Conservation (phyloP, 2,113 vertebrate genomes). For the Pontoporia blainvillei region DNA sequence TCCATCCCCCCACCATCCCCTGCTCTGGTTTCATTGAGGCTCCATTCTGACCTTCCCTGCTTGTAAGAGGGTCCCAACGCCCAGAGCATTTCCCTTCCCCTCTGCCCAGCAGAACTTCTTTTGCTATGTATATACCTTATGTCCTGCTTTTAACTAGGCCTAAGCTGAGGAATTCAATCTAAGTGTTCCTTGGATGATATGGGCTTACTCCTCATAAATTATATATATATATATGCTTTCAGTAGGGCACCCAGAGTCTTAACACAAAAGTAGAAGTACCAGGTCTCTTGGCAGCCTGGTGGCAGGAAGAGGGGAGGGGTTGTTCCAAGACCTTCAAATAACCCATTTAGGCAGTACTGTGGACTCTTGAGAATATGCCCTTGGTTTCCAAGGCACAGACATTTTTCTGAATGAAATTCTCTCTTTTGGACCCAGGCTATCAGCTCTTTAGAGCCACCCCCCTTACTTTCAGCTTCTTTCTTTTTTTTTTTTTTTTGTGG, state of each 20-base stretch:
- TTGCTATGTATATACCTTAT: neutral
- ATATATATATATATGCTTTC: neutral
- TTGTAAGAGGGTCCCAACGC: neutral
- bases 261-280: neutral
- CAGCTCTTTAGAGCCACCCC: neutral
- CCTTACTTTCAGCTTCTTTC: neutral
- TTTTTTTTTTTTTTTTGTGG: too few species aligned
- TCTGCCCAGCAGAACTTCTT: neutral
- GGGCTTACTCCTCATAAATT: neutral
- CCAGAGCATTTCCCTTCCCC: neutral
- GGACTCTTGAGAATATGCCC: neutral
- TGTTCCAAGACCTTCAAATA: neutral
- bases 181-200: neutral
- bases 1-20: fast-evolving
- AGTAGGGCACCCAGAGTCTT: neutral
- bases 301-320: neutral
- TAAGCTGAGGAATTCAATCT: neutral
- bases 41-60: neutral
- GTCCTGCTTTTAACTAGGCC: neutral
- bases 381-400: neutral
- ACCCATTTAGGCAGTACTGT: neutral
- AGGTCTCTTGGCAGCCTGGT: neutral
- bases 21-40: neutral
- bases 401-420: neutral
- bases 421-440: neutral